phyloP scores from a whole-genome alignment of 2,888 invertebrate genomes.

The Serripes groenlandicus region DNA sequence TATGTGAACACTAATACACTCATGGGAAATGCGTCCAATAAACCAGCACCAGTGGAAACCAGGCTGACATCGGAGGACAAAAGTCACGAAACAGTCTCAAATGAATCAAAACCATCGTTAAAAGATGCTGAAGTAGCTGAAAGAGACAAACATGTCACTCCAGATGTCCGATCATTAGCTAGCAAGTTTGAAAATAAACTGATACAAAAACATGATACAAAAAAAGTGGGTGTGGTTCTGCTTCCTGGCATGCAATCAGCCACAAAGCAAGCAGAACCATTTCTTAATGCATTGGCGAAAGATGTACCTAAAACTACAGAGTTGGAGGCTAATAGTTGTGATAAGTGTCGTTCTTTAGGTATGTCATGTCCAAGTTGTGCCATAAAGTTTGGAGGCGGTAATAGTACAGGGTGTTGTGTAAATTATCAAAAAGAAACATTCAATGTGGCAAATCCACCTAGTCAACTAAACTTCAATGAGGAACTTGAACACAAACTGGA shows the following conservation, averaged over 20 bases:
- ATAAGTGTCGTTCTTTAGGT: not conserved
- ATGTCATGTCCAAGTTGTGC: not conserved
- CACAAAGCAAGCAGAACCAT: not conserved
- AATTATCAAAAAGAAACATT: not conserved
- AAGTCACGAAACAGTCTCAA: not conserved
- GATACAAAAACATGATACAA: not conserved
- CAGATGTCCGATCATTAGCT: slow-evolving; percentile 1
- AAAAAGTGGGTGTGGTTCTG: not conserved
- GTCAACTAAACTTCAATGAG: not conserved
- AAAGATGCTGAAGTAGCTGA: not conserved
- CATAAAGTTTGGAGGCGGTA: not conserved
- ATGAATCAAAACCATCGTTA: not conserved
- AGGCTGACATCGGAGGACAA: not conserved
- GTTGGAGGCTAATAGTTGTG: not conserved
- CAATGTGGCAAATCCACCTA: not conserved
- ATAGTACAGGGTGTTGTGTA: not conserved
- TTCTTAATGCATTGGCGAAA: slow-evolving; percentile 7
- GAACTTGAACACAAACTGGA: not conserved
- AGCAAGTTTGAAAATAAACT: slow-evolving; percentile 15
- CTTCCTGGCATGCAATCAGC: not conserved
- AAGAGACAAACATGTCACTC: not conserved
- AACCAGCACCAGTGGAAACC: not conserved
- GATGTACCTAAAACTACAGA: not conserved
- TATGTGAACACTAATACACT: not conserved
- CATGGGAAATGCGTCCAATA: not conserved